Percentiles rank a stretch among this genome's conserved stretches.
These are phyloP conservation scores for Campopleginae sp. DNA, from an alignment of 2,888 invertebrate genomes.

Conservation along the genomic window DNA sequence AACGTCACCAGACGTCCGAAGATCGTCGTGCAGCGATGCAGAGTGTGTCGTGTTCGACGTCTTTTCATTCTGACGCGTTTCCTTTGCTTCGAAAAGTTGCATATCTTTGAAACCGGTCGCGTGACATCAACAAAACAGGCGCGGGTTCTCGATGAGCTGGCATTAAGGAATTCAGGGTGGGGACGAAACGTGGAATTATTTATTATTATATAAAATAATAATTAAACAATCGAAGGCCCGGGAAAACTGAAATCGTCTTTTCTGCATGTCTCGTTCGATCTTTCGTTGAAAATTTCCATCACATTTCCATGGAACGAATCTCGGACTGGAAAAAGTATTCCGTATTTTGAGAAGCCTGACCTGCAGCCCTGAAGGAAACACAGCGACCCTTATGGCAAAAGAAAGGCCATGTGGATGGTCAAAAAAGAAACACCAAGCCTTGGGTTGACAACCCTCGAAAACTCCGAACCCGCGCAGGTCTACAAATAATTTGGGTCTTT, in stretches of 20 bases:
- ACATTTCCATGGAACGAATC: constrained; percentile 46
- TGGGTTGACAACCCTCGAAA: constrained; percentile 28
- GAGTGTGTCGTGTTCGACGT: neutral
- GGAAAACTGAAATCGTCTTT: neutral
- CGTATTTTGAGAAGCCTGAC: constrained; percentile 46
- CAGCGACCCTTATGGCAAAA: neutral
- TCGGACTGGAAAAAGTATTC: constrained; percentile 12
- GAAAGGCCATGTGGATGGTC: constrained; percentile 5
- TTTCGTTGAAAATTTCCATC: constrained; percentile 26
- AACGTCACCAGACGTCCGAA: neutral
- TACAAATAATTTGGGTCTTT: neutral
- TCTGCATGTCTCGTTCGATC: constrained; percentile 32
- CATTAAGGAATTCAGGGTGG: constrained; percentile 71
- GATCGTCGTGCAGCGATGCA: constrained; percentile 2
- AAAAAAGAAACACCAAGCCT: constrained; percentile 30
- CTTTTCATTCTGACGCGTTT: constrained; percentile 38
- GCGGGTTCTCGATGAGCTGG: constrained; percentile 67
- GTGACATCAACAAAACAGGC: constrained; percentile 71
- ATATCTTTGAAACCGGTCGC: constrained; percentile 45
- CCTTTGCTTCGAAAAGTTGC: constrained; percentile 14
- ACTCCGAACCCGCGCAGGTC: constrained; percentile 1
- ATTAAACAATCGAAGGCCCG: neutral
- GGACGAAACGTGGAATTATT: constrained; percentile 30
- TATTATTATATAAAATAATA: constrained; percentile 3
- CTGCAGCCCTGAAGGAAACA: constrained; percentile 13